phyloP scores from a whole-genome alignment of 2,113 vertebrate genomes.

The Lates calcarifer region DNA sequence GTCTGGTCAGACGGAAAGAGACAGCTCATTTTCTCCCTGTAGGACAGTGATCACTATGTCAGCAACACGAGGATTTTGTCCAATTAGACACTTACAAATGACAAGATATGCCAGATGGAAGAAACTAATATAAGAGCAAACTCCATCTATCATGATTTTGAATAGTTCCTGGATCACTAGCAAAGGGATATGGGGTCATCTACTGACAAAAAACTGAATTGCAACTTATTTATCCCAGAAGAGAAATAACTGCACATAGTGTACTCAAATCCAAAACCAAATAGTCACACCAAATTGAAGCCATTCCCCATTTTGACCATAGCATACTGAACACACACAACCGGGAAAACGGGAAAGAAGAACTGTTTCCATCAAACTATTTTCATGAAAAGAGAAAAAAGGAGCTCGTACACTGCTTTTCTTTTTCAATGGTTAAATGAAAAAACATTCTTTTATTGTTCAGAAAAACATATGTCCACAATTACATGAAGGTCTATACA shows the following conservation, averaged over 20 bases:
- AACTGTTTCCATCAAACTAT: background rate
- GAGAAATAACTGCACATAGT: background rate
- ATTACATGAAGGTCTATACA: background rate
- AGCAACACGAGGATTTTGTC: background rate
- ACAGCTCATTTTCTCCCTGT: accelerated
- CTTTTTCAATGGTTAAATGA: background rate
- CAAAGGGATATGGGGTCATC: background rate
- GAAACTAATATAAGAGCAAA: no score
- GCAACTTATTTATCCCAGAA: conserved; percentile 24
- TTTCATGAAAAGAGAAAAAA: background rate
- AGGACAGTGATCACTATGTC: background rate
- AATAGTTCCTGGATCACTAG: background rate
- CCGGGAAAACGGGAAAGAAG: no score
- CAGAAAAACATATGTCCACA: conserved; percentile 1
- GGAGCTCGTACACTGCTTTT: background rate
- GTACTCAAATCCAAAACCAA: background rate
- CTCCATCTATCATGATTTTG: background rate
- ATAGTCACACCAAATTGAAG: background rate
- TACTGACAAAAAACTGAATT: conserved; percentile 4
- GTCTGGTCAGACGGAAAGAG: no score
- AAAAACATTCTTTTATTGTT: background rate
- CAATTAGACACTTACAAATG: background rate
- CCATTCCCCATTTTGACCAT: background rate
- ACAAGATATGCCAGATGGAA: background rate
- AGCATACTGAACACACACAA: background rate